Evolutionary conservation across 2,797 vertebrate species (phyloP).

Genomic region (Centropyge bicolor): DNA sequence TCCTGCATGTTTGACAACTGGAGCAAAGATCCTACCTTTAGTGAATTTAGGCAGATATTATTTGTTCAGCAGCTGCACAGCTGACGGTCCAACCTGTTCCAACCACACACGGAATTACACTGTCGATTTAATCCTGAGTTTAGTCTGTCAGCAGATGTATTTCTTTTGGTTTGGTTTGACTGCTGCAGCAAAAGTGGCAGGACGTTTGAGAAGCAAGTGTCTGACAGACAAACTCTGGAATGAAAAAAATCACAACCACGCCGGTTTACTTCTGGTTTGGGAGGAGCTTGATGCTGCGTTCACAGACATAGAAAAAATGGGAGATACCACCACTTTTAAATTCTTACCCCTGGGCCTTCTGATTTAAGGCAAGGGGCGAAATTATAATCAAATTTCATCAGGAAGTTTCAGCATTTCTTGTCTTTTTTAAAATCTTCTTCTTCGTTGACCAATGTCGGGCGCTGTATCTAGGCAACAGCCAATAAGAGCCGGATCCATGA

Average conservation of each 20-base stretch:
- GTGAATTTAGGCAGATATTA: neutral
- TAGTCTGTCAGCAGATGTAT: rapidly evolving
- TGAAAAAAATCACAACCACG: too few relatives aligned
- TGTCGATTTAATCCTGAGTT: neutral
- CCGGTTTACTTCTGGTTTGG: too few relatives aligned
- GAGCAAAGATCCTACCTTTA: neutral
- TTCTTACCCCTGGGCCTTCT: too few relatives aligned
- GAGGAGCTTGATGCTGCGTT: too few relatives aligned
- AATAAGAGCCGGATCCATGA: neutral
- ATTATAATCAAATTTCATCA: neutral
- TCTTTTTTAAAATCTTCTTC: neutral
- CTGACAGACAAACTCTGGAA: too few relatives aligned
- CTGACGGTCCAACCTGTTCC: rapidly evolving
- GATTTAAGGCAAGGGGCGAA: too few relatives aligned
- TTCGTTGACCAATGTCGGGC: constrained; percentile 8
- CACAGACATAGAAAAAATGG: too few relatives aligned
- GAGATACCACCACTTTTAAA: too few relatives aligned
- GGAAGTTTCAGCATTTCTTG: constrained; percentile 19
- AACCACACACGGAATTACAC: too few relatives aligned
- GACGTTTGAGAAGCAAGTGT: too few relatives aligned
- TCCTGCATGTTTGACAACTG: neutral
- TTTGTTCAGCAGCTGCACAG: neutral
- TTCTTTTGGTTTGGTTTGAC: too few relatives aligned
- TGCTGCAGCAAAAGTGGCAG: too few relatives aligned
- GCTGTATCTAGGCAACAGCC: constrained; percentile 51